Conservation (phyloP, 2,888 invertebrate species). For the Cactoblastis cactorum region DNA sequence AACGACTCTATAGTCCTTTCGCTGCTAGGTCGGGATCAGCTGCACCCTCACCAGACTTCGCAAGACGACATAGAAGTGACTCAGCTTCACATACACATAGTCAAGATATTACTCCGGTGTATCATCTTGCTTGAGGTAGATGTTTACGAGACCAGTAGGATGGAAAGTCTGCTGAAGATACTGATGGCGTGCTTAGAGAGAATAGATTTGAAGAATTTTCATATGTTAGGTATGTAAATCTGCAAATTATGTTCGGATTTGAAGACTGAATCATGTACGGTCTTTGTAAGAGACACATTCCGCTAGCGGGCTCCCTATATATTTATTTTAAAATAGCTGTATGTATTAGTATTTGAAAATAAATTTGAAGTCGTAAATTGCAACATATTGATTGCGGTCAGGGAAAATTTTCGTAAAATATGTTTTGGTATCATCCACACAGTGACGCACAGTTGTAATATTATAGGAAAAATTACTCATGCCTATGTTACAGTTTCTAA, state of each 20-base stretch:
- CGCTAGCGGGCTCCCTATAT: too few relatives aligned
- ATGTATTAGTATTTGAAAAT: too few relatives aligned
- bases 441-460: too few relatives aligned
- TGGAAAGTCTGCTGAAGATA: slow-evolving; percentile 65
- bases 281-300: too few relatives aligned
- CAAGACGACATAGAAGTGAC: slow-evolving; percentile 60
- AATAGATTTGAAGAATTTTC: slow-evolving; percentile 68
- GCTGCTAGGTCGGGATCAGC: slow-evolving; percentile 50
- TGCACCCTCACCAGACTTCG: slow-evolving; percentile 57
- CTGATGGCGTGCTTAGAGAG: slow-evolving; percentile 58
- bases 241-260: neutral
- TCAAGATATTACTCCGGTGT: slow-evolving; percentile 56
- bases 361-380: too few relatives aligned
- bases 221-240: slow-evolving; percentile 61
- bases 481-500: neutral
- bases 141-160: slow-evolving; percentile 42
- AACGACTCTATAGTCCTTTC: slow-evolving; percentile 53
- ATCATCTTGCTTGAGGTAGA: slow-evolving; percentile 39
- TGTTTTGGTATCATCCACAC: too few relatives aligned
- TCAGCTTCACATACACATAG: slow-evolving; percentile 60
- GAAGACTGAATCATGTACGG: too few relatives aligned
- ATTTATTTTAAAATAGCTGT: too few relatives aligned
- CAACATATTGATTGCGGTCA: too few relatives aligned
- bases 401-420: too few relatives aligned
- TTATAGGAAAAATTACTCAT: neutral